A percentile compares a stretch with the other conserved stretches of the same genome.
phyloP scores from a whole-genome alignment of 2,888 invertebrate species.

The Drosophila dives region DNA sequence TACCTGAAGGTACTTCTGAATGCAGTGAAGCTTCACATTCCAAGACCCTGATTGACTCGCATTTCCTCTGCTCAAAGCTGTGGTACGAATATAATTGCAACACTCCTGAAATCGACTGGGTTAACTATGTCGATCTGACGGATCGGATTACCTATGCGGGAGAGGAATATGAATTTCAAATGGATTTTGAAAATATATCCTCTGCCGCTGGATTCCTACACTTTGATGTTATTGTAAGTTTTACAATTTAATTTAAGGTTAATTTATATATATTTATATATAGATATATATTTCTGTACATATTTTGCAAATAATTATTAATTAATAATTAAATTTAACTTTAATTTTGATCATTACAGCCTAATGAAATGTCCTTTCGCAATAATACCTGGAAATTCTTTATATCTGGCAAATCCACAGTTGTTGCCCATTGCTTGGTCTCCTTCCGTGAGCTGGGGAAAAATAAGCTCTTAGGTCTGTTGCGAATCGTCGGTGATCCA shows the following conservation, averaged over 20 bases:
- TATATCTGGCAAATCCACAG: conserved; percentile 46
- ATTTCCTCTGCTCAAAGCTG: conserved; percentile 67
- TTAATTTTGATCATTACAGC: conserved; percentile 32
- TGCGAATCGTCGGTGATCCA: conserved; percentile 75
- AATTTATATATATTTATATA: too few species aligned
- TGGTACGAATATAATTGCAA: conserved; percentile 77
- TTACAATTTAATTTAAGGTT: too few species aligned
- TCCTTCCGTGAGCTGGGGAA: conserved; percentile 66
- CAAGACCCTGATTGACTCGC: conserved; percentile 61
- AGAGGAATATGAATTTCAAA: conserved; percentile 67
- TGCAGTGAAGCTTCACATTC: conserved; percentile 35
- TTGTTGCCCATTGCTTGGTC: conserved; percentile 59
- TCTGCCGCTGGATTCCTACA: conserved; percentile 77
- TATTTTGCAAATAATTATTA: not conserved
- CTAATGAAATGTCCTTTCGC: conserved; percentile 70
- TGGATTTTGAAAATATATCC: conserved; percentile 73
- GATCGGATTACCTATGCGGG: conserved; percentile 69
- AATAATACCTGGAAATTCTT: conserved; percentile 77
- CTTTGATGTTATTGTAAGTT: conserved; percentile 78
- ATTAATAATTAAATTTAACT: not conserved
- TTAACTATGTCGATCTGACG: conserved; percentile 59
- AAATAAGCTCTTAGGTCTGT: conserved; percentile 67
- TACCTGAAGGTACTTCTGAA: conserved; percentile 4
- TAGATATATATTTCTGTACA: too few species aligned
- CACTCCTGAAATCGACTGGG: conserved; percentile 69